Conservation (phyloP, 2,888 invertebrate genomes). For the Rosalia funebris region DNA sequence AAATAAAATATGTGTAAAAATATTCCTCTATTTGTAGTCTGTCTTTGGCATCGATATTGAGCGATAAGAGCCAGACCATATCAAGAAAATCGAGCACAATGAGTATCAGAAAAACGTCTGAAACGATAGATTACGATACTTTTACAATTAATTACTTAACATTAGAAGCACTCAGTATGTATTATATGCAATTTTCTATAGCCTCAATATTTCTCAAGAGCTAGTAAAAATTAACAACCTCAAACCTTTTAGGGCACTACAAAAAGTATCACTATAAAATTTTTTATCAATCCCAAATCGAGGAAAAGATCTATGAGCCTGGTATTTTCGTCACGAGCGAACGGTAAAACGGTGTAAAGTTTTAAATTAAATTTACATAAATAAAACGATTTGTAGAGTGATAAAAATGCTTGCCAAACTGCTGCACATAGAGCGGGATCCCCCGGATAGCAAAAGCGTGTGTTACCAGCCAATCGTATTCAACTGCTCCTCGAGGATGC, state of each 20-base stretch:
- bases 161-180: constrained; percentile 51
- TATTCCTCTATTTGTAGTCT: too few species aligned
- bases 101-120: constrained; percentile 30
- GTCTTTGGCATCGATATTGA: constrained; percentile 48
- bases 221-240: too few species aligned
- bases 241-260: constrained; percentile 53
- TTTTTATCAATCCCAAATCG: constrained; percentile 56
- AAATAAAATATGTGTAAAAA: too few species aligned
- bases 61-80: constrained; percentile 38
- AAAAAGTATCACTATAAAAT: constrained; percentile 54
- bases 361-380: constrained; percentile 7
- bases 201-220: too few species aligned
- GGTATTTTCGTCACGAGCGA: constrained; percentile 58
- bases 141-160: constrained; percentile 48
- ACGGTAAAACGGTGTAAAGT: constrained; percentile 47
- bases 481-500: constrained; percentile 50
- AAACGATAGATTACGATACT: constrained; percentile 39
- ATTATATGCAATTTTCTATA: too few species aligned
- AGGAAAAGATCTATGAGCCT: constrained; percentile 57
- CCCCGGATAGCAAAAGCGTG: constrained; percentile 52
- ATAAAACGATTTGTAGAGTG: constrained; percentile 49
- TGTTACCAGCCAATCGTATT: constrained; percentile 59
- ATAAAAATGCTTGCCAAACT: constrained; percentile 56
- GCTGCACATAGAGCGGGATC: constrained; percentile 56
- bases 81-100: constrained; percentile 36